Evolutionary conservation across 2,113 vertebrate genomes (phyloP), one percentile per base, ranked within the genome.

Genomic region (Glaucidium brasilianum): DNA sequence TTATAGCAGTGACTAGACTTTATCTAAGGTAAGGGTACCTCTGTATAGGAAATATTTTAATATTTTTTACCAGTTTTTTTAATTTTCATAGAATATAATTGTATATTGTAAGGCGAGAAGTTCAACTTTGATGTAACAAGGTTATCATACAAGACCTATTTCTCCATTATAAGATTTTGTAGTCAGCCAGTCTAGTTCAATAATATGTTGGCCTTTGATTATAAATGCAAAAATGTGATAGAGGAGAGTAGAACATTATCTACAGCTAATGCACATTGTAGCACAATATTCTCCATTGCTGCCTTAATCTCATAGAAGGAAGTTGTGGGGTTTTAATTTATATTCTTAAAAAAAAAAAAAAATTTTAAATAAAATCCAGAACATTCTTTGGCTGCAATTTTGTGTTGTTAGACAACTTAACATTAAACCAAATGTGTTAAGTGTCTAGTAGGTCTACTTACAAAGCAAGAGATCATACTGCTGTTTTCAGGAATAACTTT

Each of bases 21-120:
- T 85, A 85, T 75, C 96, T 83, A n/a, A 64, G 66, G 66, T 58
- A 59, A 96, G 81, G 72, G 94, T 95, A 94, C 74, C 76, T 96
- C 95, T 96, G 79, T 94, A 97, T 97, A 96, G 96, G 77, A 95
- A 96, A 81, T 95, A 94, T 91, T 97, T 97, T 77, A 88, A 74
- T 97, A 93, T 96, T 97, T 97, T 97, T 97, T 95, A 95, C 53
- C 56, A 88, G 72, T 69, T 93, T 96, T 96, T 94, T 97, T 91
- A 58, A 91, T 97, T 98, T 96, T 97, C 94, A 81, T 88, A 77
- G 81, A 92, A 74, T 78, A 72, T 84, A 73, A 67, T 32, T 66
- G 74, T 90, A 87, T 82, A 74, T 86, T 68, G 92, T 95, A 95
- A 97, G 94, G 92, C 41, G 6, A 90, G 53, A 90, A 37, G 30